Evolutionary conservation across 2,888 invertebrate species (phyloP), one percentile per base, ranked within the genome.

Genomic region (Horisme vitalbata): DNA sequence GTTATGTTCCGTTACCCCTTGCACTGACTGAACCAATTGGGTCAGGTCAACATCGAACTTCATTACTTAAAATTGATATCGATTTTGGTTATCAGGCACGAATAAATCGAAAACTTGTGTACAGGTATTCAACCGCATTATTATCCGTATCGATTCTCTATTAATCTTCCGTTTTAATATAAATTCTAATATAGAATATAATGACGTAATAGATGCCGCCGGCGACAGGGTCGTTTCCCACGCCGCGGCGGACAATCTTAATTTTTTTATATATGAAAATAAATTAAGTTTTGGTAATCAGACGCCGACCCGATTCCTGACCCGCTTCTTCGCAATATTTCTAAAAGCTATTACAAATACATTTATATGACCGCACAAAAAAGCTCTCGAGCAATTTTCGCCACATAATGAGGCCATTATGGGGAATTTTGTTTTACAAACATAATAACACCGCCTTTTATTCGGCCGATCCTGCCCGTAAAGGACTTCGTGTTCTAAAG

Each of bases 281-380:
- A 88, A 89, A 89, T 89, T 88, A 87, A 86, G 81, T 86, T 89
- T 89, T 63, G 81, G 85, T 87, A 79, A 87, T 86, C 85, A 86
- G 86, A 80, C 81, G 78, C 76, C 81, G 79, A 59, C 66, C 71
- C 77, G 78, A 80, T 74, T 79, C 70, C 79, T 83, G 82, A 73
- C 79, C 83, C 79, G 84, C 72, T 85, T 75, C 87, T 80, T 87
- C 71, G 88, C 88, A 85, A 87, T 89, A 87, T 88, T 82, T 88
- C 87, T 88, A 87, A 85, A 88, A 87, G 86, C 88, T 88, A 87
- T 87, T 87, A 87, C 89, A 88, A 88, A 89, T 87, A 88, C 88
- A 87, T 88, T 88, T 87, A 88, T 88, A 87, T 83, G 75, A 79
- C 81, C 75, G 70, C 83, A 85, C 85, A 88, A 89, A 89, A 87